These are phyloP conservation scores for Perca fluviatilis DNA, from an alignment of 2,113 vertebrate species.

Conservation along the genomic window DNA sequence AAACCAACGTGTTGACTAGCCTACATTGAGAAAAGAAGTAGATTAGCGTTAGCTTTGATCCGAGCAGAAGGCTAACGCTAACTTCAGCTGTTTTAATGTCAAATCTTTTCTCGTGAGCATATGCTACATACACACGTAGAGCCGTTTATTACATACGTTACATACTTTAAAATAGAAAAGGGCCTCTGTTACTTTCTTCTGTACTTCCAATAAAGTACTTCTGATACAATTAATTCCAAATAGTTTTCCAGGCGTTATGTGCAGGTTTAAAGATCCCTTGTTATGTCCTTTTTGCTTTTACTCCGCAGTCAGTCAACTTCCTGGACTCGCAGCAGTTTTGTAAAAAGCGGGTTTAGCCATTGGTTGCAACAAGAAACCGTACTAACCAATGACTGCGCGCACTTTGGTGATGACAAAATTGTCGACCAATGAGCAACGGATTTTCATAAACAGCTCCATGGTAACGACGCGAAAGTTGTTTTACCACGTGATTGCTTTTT, in stretches of 20 bases:
- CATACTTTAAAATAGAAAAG: slow-evolving; percentile 20
- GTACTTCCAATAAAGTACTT: neutral
- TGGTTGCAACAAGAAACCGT: slow-evolving; percentile 59
- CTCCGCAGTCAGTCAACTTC: slow-evolving; percentile 69
- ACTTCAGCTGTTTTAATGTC: no score
- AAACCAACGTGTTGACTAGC: neutral
- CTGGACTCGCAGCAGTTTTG: slow-evolving; percentile 75
- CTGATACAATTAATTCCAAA: neutral
- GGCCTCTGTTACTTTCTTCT: neutral
- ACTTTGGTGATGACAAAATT: neutral
- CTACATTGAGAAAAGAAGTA: neutral
- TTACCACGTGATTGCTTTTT: slow-evolving; percentile 67
- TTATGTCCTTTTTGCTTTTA: slow-evolving; percentile 28
- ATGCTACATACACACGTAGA: neutral
- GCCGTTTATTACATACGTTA: neutral
- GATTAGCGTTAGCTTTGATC: neutral
- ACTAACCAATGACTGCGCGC: slow-evolving; percentile 62
- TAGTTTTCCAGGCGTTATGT: slow-evolving; percentile 34
- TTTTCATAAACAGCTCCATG: slow-evolving; percentile 76
- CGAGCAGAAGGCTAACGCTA: neutral
- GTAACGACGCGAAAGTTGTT: slow-evolving; percentile 72
- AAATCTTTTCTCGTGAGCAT: slow-evolving; percentile 2
- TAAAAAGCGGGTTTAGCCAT: slow-evolving; percentile 81
- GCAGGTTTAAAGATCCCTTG: slow-evolving; percentile 58
- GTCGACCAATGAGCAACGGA: slow-evolving; percentile 65